Evolutionary conservation across 2,113 vertebrate genomes (phyloP).

Genomic region (Neomonachus schauinslandi): DNA sequence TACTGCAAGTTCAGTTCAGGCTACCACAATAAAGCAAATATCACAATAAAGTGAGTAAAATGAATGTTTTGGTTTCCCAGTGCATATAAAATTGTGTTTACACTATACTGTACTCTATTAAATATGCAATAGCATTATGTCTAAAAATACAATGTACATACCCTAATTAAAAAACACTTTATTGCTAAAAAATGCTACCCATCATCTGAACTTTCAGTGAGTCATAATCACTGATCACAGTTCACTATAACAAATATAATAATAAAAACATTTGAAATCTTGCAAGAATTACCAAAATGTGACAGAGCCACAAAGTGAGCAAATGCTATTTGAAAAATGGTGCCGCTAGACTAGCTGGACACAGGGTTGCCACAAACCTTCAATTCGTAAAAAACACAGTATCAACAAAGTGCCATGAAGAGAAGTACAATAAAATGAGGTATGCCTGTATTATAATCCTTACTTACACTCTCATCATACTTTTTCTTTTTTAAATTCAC

Average conservation of each 20-base stretch:
- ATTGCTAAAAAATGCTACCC: not conserved
- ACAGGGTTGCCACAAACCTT: not conserved
- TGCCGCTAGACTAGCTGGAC: not conserved
- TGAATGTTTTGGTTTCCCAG: not conserved
- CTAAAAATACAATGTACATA: not conserved
- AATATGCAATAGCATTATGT: not conserved
- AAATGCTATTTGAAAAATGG: not conserved
- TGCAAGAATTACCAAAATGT: not conserved
- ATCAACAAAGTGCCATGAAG: not conserved
- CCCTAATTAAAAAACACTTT: not conserved
- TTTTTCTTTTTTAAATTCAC: not conserved
- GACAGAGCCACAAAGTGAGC: not conserved
- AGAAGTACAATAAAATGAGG: not conserved
- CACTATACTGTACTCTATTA: not conserved
- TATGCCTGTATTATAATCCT: not conserved
- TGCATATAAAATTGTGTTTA: not conserved
- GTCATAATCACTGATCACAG: not conserved
- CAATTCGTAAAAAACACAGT: not conserved
- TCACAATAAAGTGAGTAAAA: not conserved
- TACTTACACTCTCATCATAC: not conserved
- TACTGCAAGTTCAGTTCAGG: not conserved
- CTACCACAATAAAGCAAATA: not conserved
- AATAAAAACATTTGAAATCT: not conserved
- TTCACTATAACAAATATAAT: not conserved
- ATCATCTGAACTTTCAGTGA: not conserved